Conservation (phyloP, 2,888 invertebrate species). For the Synanthedon myopaeformis region DNA sequence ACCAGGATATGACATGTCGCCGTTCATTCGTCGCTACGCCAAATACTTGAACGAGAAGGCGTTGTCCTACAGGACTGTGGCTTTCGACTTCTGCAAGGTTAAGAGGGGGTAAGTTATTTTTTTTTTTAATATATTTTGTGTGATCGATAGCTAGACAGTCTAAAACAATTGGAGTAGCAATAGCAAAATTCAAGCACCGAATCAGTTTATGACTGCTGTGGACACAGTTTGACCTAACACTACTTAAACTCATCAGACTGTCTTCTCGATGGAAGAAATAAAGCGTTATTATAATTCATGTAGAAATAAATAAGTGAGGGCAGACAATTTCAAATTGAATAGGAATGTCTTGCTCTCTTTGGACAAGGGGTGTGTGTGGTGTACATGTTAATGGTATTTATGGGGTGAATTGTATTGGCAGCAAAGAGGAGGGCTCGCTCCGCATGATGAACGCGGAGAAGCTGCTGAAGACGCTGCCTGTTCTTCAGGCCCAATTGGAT, state of each 20-base stretch:
- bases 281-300: no score
- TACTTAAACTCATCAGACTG: no score
- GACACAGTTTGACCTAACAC: no score
- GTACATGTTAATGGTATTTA: no score
- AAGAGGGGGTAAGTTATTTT: constrained; percentile 87
- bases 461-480: constrained; percentile 94
- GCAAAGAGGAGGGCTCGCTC: constrained; percentile 96
- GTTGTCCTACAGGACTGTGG: constrained; percentile 96
- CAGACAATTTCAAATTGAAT: no score
- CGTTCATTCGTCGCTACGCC: constrained; percentile 98
- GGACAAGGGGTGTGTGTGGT: no score
- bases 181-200: no score
- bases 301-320: no score
- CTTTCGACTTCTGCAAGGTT: constrained; percentile 99
- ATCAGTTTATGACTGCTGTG: no score
- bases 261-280: no score
- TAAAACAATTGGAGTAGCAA: neutral
- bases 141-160: neutral
- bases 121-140: neutral
- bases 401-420: constrained; percentile 30
- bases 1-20: constrained; percentile 98
- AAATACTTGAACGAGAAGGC: constrained; percentile 99
- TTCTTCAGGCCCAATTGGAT: constrained; percentile 95
- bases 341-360: no score
- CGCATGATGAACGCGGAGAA: constrained; percentile 98